Evolutionary conservation across 1,140 invertebrate genomes (phyloP), one percentile per base, ranked within the genome.

Genomic region (Xylocopa sonorina): DNA sequence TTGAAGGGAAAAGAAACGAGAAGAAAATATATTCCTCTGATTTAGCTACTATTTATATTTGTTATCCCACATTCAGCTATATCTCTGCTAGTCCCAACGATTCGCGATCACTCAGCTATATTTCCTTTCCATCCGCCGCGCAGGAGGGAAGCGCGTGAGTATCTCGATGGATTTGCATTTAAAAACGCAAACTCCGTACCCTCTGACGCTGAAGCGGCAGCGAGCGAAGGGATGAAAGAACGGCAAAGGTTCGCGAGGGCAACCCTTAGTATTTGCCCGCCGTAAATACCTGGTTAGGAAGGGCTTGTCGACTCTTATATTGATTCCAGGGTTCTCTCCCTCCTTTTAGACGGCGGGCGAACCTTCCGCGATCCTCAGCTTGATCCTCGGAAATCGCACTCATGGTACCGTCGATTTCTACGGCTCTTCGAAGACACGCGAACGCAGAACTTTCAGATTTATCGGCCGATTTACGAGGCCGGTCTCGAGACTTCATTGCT

Each of bases 221-320:
- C 34, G 53, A 43, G 43, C 50, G 21, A 43, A 32, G 57, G 53
- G 43, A 78, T 78, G 67, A 85, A 85, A 85, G 83, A 84, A 84
- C 77, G 78, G 58, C 58, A 38, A n/a, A 55, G 64, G 66, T 57
- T 58, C 43, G 53, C 24, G 75, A 41, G 75, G 73, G 50, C 51
- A 58, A 58, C 69, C 80, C 67, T 78, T 79, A 72, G 83, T 82
- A 86, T 86, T 86, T 86, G 82, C 80, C 66, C 79, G 75, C 75
- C 80, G 84, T 86, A 86, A 86, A 86, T 86, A 85, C 71, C 80
- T 86, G 84, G 83, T 86, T 86, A 86, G 60, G 83, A 66, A 76
- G 66, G 80, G 83, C 66, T 67, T 84, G 78, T 71, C 78, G 84
- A 81, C 79, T 86, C 81, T 86, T 79, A 85, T 86, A 86, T 86